Evolutionary conservation across 2,113 vertebrate genomes (phyloP), one percentile per base, ranked within the genome.

Genomic region (Mormyrus iriodes): DNA sequence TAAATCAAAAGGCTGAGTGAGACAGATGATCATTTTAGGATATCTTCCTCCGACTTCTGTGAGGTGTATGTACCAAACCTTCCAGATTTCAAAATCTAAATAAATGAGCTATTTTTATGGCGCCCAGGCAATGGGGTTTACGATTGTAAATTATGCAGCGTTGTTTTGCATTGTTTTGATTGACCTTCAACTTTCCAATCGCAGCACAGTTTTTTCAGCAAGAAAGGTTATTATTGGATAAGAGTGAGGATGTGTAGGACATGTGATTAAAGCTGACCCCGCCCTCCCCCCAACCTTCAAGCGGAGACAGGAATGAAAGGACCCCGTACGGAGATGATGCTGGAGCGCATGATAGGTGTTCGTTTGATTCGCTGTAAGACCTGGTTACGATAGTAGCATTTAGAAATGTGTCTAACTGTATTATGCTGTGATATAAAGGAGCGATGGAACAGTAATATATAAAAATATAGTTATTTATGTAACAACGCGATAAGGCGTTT

Each of bases 181-280:
- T 79, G 89, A 90, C 89, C 46, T 24, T 87, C 52, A 52, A 35
- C 27, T 39, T 90, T 89, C 88, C 91, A 90, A 90, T 88, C 85
- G 85, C 48, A 49, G n/a, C 53, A 39, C 52, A 39, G 88, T 58
- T 89, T 89, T 58, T 87, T 61, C 49, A 44, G 24, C 35, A 73
- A 27, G 35, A 21, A 27, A 76, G 31, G 15, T 65, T 51, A 48
- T 42, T 53, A 91, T 90, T 91, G 88, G 85, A 86, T 44, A 79
- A 90, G 88, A 65, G 55, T 27, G 88, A 76, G 53, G 15, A 65
- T 88, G 88, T 87, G 87, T 86, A 19, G 65, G 58, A 35, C 86
- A 61, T 88, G 73, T 85, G 86, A 89, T 89, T 49, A 86, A 49
- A 73, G 46, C 17, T 44, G 35, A 46, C 69, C 53, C 76, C 86